phyloP scores from a whole-genome alignment of 2,113 vertebrate genomes.

The Mormyrus iriodes region DNA sequence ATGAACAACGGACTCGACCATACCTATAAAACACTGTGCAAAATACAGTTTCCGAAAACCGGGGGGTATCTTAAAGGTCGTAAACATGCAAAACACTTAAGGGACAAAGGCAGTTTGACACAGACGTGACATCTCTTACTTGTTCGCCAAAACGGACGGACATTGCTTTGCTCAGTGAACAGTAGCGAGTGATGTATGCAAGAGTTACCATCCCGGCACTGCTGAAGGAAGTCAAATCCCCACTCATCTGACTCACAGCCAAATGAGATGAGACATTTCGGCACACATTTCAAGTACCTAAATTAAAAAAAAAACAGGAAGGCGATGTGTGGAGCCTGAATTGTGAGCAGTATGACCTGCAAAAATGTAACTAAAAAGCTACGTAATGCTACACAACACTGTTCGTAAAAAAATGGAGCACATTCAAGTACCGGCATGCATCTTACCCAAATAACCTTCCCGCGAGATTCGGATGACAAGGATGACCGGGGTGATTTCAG shows the following conservation, averaged over 20 bases:
- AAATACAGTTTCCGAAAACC: not conserved
- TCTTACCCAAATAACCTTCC: not conserved
- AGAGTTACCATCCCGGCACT: not conserved
- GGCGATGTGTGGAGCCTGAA: not conserved
- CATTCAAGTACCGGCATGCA: not conserved
- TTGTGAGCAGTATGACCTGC: not conserved
- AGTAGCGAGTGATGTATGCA: not conserved
- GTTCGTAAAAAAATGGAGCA: not conserved
- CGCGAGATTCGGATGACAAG: not conserved
- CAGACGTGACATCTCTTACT: conserved; percentile 14
- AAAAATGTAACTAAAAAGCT: not conserved
- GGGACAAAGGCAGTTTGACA: conserved; percentile 1
- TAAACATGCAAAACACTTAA: not conserved
- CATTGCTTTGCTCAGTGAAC: not conserved
- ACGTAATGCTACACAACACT: not conserved
- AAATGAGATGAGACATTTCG: not conserved
- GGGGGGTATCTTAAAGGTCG: not conserved
- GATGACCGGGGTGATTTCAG: not conserved
- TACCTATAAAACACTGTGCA: not conserved
- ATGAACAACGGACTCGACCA: not conserved
- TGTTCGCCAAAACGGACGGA: conserved; percentile 5
- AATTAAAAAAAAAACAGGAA: not conserved
- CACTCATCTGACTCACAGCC: not conserved
- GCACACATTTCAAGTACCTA: not conserved
- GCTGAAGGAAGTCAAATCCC: not conserved